phyloP scores from a whole-genome alignment of 2,113 vertebrate species.

The Mormoops blainvillei region DNA sequence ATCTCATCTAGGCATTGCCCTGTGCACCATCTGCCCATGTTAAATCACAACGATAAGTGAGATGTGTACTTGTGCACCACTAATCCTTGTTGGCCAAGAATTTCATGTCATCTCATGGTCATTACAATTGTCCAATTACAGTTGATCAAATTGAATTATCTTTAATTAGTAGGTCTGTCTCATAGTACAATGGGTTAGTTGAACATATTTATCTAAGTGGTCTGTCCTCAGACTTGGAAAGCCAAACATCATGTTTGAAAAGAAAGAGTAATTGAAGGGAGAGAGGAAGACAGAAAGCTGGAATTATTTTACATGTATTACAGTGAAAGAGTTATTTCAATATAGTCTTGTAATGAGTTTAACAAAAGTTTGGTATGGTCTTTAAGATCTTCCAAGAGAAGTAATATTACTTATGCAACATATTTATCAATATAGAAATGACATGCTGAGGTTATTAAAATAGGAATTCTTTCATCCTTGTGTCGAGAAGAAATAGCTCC shows the following conservation, averaged over 20 bases:
- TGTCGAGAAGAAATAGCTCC: slow-evolving; percentile 23
- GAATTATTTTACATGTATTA: neutral
- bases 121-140: slow-evolving; percentile 72
- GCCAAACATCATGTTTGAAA: slow-evolving; percentile 11
- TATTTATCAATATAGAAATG: neutral
- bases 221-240: slow-evolving; percentile 13
- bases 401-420: neutral
- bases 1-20: slow-evolving; percentile 30
- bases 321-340: slow-evolving; percentile 13
- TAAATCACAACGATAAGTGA: slow-evolving; percentile 70
- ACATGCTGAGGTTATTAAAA: slow-evolving; percentile 19
- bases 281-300: neutral
- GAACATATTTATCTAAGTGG: neutral
- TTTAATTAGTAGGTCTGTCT: slow-evolving; percentile 71
- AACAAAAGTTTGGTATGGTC: neutral
- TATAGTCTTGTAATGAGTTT: neutral
- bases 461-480: neutral
- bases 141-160: slow-evolving; percentile 75
- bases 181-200: slow-evolving; percentile 22
- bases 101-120: slow-evolving; percentile 59
- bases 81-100: slow-evolving; percentile 73
- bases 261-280: neutral
- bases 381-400: slow-evolving; percentile 22
- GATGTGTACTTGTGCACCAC: slow-evolving; percentile 60
- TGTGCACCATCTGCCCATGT: slow-evolving; percentile 61